phyloP scores from a whole-genome alignment of 2,888 invertebrate species.

The Macrosiphum euphorbiae region DNA sequence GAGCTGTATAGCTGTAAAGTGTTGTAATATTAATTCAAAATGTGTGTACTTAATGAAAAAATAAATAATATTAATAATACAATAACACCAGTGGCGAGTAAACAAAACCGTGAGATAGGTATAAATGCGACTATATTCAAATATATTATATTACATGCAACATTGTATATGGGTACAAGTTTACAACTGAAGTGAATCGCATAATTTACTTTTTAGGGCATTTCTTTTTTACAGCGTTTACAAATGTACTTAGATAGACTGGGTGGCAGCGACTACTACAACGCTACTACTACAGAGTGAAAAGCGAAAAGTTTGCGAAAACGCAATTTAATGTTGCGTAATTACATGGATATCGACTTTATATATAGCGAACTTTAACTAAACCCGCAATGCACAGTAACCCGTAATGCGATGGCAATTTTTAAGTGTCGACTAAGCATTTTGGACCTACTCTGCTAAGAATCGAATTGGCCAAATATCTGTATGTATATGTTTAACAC shows the following conservation, averaged over 20 bases:
- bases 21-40: not conserved
- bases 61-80: not conserved
- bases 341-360: conserved; percentile 41
- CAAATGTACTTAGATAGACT: not conserved
- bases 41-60: not conserved
- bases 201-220: not conserved
- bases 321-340: conserved; percentile 31
- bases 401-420: conserved; percentile 13
- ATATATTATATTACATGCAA: not conserved
- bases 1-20: not conserved
- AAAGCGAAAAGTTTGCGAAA: conserved; percentile 27
- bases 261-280: too few relatives aligned
- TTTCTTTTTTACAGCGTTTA: not conserved
- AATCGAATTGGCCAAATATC: not conserved
- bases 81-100: not conserved
- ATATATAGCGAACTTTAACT: conserved; percentile 13
- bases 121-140: not conserved
- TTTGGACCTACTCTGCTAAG: not conserved
- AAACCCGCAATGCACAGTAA: not conserved
- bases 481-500: not conserved
- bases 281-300: not conserved
- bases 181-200: not conserved
- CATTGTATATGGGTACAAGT: too few relatives aligned
- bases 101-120: not conserved
- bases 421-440: conserved; percentile 37